Percentiles rank a stretch among this genome's conserved stretches.
Evolutionary conservation across 1,140 invertebrate species (phyloP).

Genomic region (Pogonomyrmex barbatus): DNA sequence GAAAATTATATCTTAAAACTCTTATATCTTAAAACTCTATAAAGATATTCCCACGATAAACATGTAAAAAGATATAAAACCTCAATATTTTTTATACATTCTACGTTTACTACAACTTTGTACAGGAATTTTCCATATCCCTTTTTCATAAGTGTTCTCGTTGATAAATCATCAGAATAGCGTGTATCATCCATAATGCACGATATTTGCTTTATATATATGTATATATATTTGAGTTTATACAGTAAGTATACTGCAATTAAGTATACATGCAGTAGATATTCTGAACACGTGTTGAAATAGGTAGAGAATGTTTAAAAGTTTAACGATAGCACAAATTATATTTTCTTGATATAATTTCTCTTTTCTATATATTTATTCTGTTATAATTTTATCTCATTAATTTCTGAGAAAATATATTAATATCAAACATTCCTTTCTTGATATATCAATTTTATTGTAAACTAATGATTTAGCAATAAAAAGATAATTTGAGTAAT

Average conservation of each 20-base stretch:
- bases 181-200: constrained; percentile 38
- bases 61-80: neutral
- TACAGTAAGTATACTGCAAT: constrained; percentile 39
- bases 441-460: neutral
- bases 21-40: neutral
- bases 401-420: neutral
- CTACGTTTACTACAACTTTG: neutral
- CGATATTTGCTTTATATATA: constrained; percentile 50
- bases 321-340: constrained; percentile 9
- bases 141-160: constrained; percentile 16
- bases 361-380: neutral
- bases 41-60: neutral
- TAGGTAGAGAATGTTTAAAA: constrained; percentile 36
- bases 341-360: constrained; percentile 18
- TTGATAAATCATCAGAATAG: constrained; percentile 42
- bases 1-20: neutral
- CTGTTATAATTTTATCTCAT: neutral
- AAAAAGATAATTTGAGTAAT: neutral
- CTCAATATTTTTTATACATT: constrained; percentile 21
- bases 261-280: constrained; percentile 25
- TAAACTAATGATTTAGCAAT: neutral
- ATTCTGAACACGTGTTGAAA: constrained; percentile 28
- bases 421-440: neutral
- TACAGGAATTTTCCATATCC: constrained; percentile 9
- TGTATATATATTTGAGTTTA: constrained; percentile 42